Evolutionary conservation across 2,888 invertebrate genomes (phyloP).

Genomic region (Pristionchus maxplancki): DNA sequence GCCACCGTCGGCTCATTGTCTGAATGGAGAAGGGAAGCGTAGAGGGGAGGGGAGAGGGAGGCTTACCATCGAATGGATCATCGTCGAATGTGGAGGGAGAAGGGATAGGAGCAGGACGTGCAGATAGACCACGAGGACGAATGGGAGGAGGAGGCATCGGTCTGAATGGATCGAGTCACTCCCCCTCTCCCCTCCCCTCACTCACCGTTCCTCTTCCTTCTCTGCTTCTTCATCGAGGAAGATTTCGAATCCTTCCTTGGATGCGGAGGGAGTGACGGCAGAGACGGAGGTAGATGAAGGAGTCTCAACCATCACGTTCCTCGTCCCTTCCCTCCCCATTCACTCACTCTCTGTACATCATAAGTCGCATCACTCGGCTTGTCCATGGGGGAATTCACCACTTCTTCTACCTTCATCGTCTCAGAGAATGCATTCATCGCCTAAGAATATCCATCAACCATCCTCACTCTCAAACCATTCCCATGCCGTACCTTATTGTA

Average conservation of each 20-base stretch:
- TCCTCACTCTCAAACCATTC: not conserved
- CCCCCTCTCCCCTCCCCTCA: not conserved
- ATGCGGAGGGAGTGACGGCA: not conserved
- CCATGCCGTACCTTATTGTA: conserved; percentile 37
- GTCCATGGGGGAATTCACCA: not conserved
- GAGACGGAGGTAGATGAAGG: not conserved
- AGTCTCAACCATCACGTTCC: not conserved
- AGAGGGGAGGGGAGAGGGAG: not conserved
- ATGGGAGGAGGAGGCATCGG: not conserved
- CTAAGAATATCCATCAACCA: not conserved
- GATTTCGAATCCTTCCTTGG: not conserved
- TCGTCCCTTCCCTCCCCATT: not conserved
- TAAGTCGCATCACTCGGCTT: not conserved
- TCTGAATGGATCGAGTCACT: not conserved
- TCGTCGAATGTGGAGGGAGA: not conserved
- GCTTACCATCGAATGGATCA: conserved; percentile 20
- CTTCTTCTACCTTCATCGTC: conserved; percentile 44
- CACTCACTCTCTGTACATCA: conserved; percentile 1
- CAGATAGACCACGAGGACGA: conserved; percentile 41
- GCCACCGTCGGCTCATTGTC: conserved; percentile 47
- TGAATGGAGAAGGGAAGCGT: not conserved
- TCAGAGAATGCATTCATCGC: conserved; percentile 43
- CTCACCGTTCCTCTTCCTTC: not conserved
- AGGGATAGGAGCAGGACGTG: not conserved
- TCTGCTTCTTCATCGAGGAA: conserved; percentile 35